A percentile compares a stretch with the other conserved stretches of the same genome.
These are phyloP conservation scores for Drosophila subpulchrella DNA, from an alignment of 1,140 invertebrate species.

Conservation along the genomic window DNA sequence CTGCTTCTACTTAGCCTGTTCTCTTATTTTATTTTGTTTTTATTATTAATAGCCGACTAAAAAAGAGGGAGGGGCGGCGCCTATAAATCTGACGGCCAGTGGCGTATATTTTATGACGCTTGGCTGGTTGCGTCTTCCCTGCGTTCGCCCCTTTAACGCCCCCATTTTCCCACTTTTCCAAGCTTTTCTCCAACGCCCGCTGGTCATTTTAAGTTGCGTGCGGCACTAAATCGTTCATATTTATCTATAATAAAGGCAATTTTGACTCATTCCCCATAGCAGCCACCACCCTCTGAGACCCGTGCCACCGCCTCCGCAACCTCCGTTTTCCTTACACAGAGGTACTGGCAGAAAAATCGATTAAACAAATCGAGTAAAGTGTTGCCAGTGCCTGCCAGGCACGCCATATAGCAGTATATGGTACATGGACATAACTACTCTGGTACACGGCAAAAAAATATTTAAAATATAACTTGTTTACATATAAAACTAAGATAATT, in stretches of 20 bases:
- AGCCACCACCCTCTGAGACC: neutral
- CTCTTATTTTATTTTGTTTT: constrained; percentile 30
- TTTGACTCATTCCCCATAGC: constrained; percentile 50
- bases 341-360: constrained; percentile 74
- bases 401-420: constrained; percentile 48
- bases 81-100: constrained; percentile 71
- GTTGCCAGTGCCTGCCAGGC: constrained; percentile 63
- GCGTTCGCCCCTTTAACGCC: constrained; percentile 1
- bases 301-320: constrained; percentile 1
- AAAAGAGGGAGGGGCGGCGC: constrained; percentile 27
- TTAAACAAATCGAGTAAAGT: constrained; percentile 82
- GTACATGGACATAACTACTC: constrained; percentile 17
- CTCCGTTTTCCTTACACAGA: constrained; percentile 22
- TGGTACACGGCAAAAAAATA: constrained; percentile 4
- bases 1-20: constrained; percentile 32
- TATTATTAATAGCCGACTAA: constrained; percentile 63
- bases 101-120: constrained; percentile 71
- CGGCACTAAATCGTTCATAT: constrained; percentile 73
- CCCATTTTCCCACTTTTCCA: constrained; percentile 6
- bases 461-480: too few relatives aligned
- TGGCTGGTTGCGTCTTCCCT: constrained; percentile 35
- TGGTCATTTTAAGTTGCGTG: constrained; percentile 67
- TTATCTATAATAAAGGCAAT: constrained; percentile 82
- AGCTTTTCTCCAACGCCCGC: constrained; percentile 9
- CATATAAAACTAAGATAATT: too few relatives aligned